A percentile compares a stretch with the other conserved stretches of the same genome.
Evolutionary conservation across 2,797 vertebrate genomes (phyloP).

Genomic region (Molothrus aeneus): DNA sequence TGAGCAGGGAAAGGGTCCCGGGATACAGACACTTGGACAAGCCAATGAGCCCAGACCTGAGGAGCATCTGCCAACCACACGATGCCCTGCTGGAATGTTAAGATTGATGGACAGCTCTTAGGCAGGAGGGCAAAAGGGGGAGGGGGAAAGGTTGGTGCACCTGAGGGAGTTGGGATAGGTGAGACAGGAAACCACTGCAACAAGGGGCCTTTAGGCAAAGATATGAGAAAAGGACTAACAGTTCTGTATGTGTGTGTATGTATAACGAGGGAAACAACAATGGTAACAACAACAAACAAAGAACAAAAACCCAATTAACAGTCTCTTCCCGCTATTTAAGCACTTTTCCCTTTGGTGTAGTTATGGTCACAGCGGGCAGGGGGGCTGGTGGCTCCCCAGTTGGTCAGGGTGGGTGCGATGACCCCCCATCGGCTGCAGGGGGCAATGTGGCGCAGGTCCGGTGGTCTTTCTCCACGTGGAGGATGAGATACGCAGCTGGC

Average conservation of each 20-base stretch:
- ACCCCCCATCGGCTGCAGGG: neutral
- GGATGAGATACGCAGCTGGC: neutral
- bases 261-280: neutral
- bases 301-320: neutral
- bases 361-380: neutral
- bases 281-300: neutral
- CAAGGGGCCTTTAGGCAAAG: neutral
- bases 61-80: too few relatives aligned
- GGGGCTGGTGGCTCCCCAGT: neutral
- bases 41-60: too few relatives aligned
- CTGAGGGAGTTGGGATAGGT: too few relatives aligned
- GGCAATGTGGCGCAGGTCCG: neutral
- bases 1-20: too few relatives aligned
- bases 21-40: too few relatives aligned
- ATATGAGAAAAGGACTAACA: neutral
- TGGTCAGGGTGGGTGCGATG: neutral
- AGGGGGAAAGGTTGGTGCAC: too few relatives aligned
- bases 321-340: neutral
- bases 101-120: too few relatives aligned
- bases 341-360: neutral
- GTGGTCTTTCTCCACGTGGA: neutral
- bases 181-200: too few relatives aligned
- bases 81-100: too few relatives aligned
- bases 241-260: neutral
- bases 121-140: too few relatives aligned